These are phyloP conservation scores for Minunthozetes semirufus DNA, from an alignment of 2,888 invertebrate genomes.

Conservation along the genomic window DNA sequence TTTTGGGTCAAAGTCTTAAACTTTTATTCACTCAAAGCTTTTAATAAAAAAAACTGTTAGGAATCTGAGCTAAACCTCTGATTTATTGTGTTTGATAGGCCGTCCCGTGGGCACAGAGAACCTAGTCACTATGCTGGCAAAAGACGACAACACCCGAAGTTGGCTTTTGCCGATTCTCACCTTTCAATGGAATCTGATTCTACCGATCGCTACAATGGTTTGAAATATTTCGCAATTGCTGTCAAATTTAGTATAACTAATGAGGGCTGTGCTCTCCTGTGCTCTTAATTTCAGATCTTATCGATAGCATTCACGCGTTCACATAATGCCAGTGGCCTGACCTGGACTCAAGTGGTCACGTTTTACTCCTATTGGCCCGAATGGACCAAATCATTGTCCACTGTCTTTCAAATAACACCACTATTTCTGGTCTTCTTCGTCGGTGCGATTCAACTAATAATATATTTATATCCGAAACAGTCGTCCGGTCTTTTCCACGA, in stretches of 20 bases:
- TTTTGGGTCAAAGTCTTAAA: no score
- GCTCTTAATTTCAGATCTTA: slow-evolving; percentile 55
- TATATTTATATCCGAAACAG: slow-evolving; percentile 21
- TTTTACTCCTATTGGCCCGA: slow-evolving; percentile 61
- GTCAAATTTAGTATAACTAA: not conserved
- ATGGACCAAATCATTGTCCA: slow-evolving; percentile 71
- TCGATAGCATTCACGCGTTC: slow-evolving; percentile 58
- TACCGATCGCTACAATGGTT: slow-evolving; percentile 74
- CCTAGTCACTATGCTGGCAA: slow-evolving; percentile 58
- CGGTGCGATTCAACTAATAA: slow-evolving; percentile 19
- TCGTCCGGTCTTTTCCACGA: slow-evolving; percentile 22
- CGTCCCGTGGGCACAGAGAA: slow-evolving; percentile 75
- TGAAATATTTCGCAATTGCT: slow-evolving; percentile 45
- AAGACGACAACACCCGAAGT: slow-evolving; percentile 51
- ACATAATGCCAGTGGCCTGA: slow-evolving; percentile 32
- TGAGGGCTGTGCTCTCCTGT: not conserved
- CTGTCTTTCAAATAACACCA: slow-evolving; percentile 65
- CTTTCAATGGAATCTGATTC: slow-evolving; percentile 78
- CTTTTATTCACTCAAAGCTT: no score
- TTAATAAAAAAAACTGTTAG: no score
- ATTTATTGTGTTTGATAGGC: slow-evolving; percentile 47
- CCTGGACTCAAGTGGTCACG: slow-evolving; percentile 32
- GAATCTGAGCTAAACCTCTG: not conserved
- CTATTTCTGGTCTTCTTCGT: slow-evolving; percentile 57
- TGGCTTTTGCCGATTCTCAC: slow-evolving; percentile 43